Conservation (phyloP, 2,113 vertebrate genomes). For the Shinisaurus crocodilurus region DNA sequence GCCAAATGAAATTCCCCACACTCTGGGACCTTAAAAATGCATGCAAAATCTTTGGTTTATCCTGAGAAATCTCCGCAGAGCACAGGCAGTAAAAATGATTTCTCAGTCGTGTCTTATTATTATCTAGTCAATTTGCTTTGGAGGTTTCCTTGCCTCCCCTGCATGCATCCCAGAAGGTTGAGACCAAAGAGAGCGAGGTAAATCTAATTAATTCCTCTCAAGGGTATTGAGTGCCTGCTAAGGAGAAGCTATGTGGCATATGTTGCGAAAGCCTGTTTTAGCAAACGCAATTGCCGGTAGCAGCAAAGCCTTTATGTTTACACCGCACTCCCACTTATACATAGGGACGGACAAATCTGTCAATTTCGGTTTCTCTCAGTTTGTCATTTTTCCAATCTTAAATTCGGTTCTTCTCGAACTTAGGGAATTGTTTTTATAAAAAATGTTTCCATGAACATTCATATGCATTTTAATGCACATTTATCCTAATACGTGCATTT, state of each 20-base stretch:
- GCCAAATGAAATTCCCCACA: not conserved
- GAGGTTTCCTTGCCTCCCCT: not conserved
- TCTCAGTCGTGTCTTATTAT: not conserved
- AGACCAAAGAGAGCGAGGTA: not conserved
- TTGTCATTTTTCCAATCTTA: no score
- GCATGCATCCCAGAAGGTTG: not conserved
- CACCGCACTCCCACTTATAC: not conserved
- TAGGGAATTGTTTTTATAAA: no score
- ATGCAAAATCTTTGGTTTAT: not conserved
- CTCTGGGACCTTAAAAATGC: not conserved
- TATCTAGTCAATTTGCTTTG: slow-evolving; percentile 20
- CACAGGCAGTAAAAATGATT: not conserved
- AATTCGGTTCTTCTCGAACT: no score
- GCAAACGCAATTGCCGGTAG: not conserved
- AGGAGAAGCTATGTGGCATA: slow-evolving; percentile 5
- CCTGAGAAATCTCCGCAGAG: not conserved
- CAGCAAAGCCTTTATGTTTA: not conserved
- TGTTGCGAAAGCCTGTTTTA: not conserved
- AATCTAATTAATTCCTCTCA: slow-evolving; percentile 25
- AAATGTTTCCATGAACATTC: no score
- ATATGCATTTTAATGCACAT: no score
- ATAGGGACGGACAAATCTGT: no score
- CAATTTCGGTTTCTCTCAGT: no score
- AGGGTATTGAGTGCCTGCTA: not conserved
- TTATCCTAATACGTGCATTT: no score